Evolutionary conservation across 2,888 invertebrate species (phyloP).

Genomic region (Melanophora roralis): DNA sequence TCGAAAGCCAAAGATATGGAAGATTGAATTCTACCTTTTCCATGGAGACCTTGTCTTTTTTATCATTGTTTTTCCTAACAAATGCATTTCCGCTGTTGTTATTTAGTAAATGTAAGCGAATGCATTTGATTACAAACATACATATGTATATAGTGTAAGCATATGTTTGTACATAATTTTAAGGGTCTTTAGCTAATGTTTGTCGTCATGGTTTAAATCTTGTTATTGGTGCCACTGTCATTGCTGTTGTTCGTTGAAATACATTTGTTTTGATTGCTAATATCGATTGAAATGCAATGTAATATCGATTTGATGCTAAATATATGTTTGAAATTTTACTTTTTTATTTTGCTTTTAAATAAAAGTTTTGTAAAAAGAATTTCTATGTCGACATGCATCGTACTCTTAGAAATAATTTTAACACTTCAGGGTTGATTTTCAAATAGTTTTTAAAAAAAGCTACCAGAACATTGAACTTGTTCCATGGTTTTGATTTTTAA

Average conservation of each 20-base stretch:
- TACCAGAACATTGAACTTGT: slow-evolving; percentile 31
- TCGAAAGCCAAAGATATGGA: slow-evolving; percentile 2
- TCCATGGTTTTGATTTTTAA: slow-evolving; percentile 4
- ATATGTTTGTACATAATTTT: slow-evolving; percentile 13
- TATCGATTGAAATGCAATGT: slow-evolving; percentile 21
- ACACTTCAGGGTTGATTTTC: too few species aligned
- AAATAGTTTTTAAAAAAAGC: too few species aligned
- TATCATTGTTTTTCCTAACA: not conserved
- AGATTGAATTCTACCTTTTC: slow-evolving; percentile 26
- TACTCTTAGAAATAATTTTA: too few species aligned
- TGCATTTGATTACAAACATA: too few species aligned
- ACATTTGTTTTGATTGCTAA: slow-evolving; percentile 42
- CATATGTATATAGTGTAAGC: too few species aligned
- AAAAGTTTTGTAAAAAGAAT: not conserved
- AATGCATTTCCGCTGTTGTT: not conserved
- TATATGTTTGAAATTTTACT: not conserved
- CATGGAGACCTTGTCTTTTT: not conserved
- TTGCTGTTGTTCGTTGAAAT: slow-evolving; percentile 1
- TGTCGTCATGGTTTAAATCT: slow-evolving; percentile 25
- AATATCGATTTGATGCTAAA: not conserved
- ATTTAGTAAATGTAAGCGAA: slow-evolving; percentile 13
- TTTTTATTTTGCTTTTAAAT: not conserved
- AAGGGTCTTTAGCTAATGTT: slow-evolving; percentile 42
- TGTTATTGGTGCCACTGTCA: slow-evolving; percentile 13
- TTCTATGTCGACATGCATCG: not conserved